Conservation (phyloP, 2,797 vertebrate species). For the Tiaroga cobitis region DNA sequence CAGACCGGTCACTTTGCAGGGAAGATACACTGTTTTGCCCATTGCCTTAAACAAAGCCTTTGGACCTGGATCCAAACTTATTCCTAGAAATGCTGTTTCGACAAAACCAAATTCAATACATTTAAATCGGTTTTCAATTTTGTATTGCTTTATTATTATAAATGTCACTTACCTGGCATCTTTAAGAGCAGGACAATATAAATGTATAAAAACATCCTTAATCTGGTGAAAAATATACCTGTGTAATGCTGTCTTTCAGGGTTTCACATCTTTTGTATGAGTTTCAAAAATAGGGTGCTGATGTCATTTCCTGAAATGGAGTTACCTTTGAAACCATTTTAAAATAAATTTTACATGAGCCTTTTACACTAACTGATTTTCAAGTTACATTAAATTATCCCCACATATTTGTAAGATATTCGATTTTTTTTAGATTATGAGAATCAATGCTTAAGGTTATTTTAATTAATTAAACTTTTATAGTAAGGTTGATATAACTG, state of each 20-base stretch:
- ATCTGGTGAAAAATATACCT: not conserved
- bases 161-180: constrained; percentile 23
- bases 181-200: not conserved
- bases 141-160: not conserved
- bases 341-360: not conserved
- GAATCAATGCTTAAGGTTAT: not conserved
- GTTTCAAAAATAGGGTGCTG: not conserved
- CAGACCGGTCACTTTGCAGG: not conserved
- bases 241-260: not conserved
- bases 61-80: not conserved
- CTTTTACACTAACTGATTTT: not conserved
- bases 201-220: constrained; percentile 21
- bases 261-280: not conserved
- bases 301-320: constrained; percentile 41
- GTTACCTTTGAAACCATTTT: not conserved
- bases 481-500: not conserved
- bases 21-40: constrained; percentile 24
- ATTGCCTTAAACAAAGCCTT: not conserved
- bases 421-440: not conserved
- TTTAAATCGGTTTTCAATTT: not conserved
- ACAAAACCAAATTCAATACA: not conserved
- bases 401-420: not conserved
- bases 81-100: constrained; percentile 30
- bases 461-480: not conserved
- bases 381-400: not conserved